Base-by-base conservation (phyloP, 2,113 vertebrate genomes). In the Chaetorhynchus papuensis region DNA sequence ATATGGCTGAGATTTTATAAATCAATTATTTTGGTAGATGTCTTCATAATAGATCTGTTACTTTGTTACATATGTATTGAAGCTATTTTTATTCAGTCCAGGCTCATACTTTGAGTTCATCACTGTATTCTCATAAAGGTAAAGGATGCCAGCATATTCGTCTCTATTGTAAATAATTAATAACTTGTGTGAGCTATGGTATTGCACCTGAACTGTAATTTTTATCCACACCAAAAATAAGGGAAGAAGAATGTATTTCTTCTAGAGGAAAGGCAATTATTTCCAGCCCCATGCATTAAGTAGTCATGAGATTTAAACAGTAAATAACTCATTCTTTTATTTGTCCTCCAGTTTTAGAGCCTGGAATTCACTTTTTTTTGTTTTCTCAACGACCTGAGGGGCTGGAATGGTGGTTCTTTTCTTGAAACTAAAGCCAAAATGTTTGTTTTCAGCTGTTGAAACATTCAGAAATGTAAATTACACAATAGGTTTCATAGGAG, bases 101-200 rank as follows among this genome's bases (percentile, higher is more conserved):
- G 50, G 47, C 64, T 93, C 30, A 35, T 82, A 27, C 28, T 78
- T 80, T 16, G 35, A 63, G 31, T 89, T 96, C 50, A 74, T 88
- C 35, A 31, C n/a, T 80, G 21, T 47, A 23, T 72, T 90, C 52
- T 94, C 44, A 59, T 74, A 74, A 85, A 74, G 1, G 2, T 80
- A 83, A 81, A 92, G 75, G 60, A 80, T 77, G n/a, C 31, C 27
- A 86, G 35, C 27, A 41, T 88, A 91, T 96, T 94, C 70, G 92
- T 92, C 82, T 76, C 39, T 63, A 10, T 77, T 93, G 71, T 97
- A 72, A 91, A 88, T 94, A 90, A 86, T 91, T 83, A 93, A 85
- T 94, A 63, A 83, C 21, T 42, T 80, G 9, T 31, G 8, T 75
- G 89, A 96, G 78, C 71, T 87, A 16, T 39, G 71, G 17, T 81